A percentile compares a stretch with the other conserved stretches of the same genome.
Conservation (phyloP, 2,797 vertebrate species). For the Gymnoscopelus microlampas region DNA sequence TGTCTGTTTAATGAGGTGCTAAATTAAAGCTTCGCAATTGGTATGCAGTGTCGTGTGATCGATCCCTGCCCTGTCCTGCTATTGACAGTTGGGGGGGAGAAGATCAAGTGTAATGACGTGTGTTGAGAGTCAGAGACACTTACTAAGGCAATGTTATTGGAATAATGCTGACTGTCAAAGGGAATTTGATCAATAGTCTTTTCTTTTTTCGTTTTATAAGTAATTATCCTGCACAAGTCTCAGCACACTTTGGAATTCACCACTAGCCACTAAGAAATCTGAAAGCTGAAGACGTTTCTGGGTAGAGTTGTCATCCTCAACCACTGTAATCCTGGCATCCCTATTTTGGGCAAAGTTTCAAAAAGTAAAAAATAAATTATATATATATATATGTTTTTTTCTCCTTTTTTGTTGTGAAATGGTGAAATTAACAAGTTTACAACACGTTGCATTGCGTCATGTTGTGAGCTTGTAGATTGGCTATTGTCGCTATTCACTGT, state of each 20-base stretch:
- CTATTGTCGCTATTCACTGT: no score
- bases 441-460: no score
- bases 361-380: no score
- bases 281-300: conserved; percentile 19
- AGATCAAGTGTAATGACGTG: conserved; percentile 30
- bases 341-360: no score
- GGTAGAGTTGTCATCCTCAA: conserved; percentile 5
- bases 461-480: no score
- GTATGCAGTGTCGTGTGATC: conserved; percentile 60
- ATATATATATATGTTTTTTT: no score
- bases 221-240: conserved; percentile 58
- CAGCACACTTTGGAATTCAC: conserved; percentile 50
- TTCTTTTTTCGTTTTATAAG: conserved; percentile 35
- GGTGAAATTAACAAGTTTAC: no score
- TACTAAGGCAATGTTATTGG: conserved; percentile 30
- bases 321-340: no score
- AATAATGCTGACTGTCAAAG: conserved; percentile 41
- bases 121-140: conserved; percentile 24
- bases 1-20: conserved; percentile 80
- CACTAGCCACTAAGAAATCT: conserved; percentile 18
- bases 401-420: no score
- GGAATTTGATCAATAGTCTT: conserved; percentile 39
- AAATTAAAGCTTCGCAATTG: conserved; percentile 77
- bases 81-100: conserved; percentile 35
- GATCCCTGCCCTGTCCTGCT: conserved; percentile 34